phyloP scores from a whole-genome alignment of 1,140 invertebrate species.

The Cydia strobilella region DNA sequence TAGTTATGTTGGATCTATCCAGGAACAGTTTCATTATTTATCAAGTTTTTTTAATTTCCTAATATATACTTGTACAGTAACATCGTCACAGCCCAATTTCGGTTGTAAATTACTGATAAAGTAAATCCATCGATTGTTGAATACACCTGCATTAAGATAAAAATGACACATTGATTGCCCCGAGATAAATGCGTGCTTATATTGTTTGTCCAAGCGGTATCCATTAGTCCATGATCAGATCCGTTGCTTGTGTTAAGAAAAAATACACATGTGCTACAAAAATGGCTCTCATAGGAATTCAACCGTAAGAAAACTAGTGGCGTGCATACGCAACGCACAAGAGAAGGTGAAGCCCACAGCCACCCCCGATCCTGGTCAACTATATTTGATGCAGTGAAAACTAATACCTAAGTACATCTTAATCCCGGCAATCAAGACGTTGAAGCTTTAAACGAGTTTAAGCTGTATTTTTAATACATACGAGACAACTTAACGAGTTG shows the following conservation, averaged over 20 bases:
- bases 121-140: conserved; percentile 46
- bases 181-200: conserved; percentile 42
- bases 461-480: neutral
- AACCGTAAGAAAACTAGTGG: conserved; percentile 24
- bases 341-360: neutral
- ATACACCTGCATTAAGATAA: conserved; percentile 43
- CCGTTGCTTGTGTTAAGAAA: neutral
- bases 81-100: neutral
- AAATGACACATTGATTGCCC: conserved; percentile 33
- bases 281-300: conserved; percentile 45
- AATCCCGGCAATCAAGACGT: neutral
- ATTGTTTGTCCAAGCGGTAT: conserved; percentile 35
- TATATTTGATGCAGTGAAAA: neutral
- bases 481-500: neutral
- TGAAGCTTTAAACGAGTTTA: neutral
- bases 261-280: conserved; percentile 6
- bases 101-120: conserved; percentile 39
- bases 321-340: neutral
- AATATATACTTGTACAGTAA: neutral
- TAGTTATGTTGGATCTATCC: too few relatives aligned
- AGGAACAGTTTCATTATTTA: too few relatives aligned
- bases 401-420: neutral
- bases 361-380: neutral
- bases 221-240: conserved; percentile 38
- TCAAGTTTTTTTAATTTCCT: neutral